Evolutionary conservation across 1,140 invertebrate genomes (phyloP).

Genomic region (Dendroctonus valens): DNA sequence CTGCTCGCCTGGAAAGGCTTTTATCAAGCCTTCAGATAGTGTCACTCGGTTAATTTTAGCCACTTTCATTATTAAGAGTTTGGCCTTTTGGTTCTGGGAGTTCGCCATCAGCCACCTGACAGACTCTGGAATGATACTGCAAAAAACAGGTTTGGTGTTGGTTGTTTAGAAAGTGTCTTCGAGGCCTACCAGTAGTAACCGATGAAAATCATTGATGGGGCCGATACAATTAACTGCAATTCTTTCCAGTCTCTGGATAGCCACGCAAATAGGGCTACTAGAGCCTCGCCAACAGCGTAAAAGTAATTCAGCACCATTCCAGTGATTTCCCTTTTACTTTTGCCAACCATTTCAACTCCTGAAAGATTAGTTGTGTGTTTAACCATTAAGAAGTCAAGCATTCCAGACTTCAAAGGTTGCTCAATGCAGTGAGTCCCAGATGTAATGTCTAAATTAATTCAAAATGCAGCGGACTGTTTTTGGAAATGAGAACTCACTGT

Average conservation of each 20-base stretch:
- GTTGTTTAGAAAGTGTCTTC: background rate
- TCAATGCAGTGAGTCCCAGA: background rate
- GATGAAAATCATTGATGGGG: conserved; percentile 57
- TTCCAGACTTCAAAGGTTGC: background rate
- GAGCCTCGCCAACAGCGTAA: conserved; percentile 65
- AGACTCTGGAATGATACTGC: conserved; percentile 63
- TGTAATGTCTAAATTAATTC: background rate
- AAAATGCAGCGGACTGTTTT: too few relatives aligned
- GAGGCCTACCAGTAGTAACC: conserved; percentile 56
- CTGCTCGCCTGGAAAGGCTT: conserved; percentile 36
- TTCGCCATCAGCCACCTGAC: conserved; percentile 62
- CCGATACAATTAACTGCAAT: conserved; percentile 59
- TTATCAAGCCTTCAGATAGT: conserved; percentile 53
- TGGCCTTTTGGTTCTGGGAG: conserved; percentile 53
- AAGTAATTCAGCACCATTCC: conserved; percentile 64
- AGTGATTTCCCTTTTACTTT: conserved; percentile 61
- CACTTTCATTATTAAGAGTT: conserved; percentile 55
- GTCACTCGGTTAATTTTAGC: conserved; percentile 56
- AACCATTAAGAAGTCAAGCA: too few relatives aligned
- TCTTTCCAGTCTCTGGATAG: conserved; percentile 59
- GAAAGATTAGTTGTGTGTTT: conserved; percentile 10
- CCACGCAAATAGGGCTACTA: conserved; percentile 60
- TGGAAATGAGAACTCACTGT: too few relatives aligned
- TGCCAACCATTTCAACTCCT: conserved; percentile 68
- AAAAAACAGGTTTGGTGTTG: background rate